Evolutionary conservation across 2,797 vertebrate genomes (phyloP).

Genomic region (Rhabdophis nuchalis): DNA sequence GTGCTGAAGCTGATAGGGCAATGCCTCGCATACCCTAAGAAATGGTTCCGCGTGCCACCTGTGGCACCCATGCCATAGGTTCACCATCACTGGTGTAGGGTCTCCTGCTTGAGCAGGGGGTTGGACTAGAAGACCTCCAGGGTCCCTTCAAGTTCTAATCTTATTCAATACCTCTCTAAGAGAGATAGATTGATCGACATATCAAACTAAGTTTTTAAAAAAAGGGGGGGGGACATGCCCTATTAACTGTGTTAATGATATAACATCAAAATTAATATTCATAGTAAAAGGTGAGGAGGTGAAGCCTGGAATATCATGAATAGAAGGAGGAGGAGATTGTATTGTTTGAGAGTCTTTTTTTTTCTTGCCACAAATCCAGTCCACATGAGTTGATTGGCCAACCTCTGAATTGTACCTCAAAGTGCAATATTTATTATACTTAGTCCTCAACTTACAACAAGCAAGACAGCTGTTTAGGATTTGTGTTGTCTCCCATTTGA

Average conservation of each 20-base stretch:
- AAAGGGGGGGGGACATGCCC: background rate
- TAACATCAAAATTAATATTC: background rate
- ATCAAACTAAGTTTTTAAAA: background rate
- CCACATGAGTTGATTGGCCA: background rate
- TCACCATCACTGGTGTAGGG: too few relatives aligned
- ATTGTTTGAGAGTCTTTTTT: background rate
- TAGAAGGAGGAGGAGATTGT: background rate
- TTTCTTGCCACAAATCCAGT: background rate
- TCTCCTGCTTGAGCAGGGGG: too few relatives aligned
- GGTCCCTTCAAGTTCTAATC: too few relatives aligned
- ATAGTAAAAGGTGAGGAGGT: background rate
- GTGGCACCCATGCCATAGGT: too few relatives aligned
- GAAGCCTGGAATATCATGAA: background rate
- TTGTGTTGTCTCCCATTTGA: too few relatives aligned
- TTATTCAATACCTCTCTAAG: background rate
- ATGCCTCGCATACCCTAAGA: too few relatives aligned
- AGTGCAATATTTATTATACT: background rate
- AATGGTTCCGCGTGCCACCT: too few relatives aligned
- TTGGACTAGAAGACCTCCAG: too few relatives aligned
- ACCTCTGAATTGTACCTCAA: background rate
- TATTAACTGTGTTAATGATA: background rate
- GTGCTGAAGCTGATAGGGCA: too few relatives aligned
- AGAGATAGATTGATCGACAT: background rate
- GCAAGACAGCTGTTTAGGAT: too few relatives aligned
- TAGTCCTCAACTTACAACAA: too few relatives aligned